A percentile compares a stretch with the other conserved stretches of the same genome.
Conservation (phyloP, 2,797 vertebrate species). For the Oreochromis grahami region DNA sequence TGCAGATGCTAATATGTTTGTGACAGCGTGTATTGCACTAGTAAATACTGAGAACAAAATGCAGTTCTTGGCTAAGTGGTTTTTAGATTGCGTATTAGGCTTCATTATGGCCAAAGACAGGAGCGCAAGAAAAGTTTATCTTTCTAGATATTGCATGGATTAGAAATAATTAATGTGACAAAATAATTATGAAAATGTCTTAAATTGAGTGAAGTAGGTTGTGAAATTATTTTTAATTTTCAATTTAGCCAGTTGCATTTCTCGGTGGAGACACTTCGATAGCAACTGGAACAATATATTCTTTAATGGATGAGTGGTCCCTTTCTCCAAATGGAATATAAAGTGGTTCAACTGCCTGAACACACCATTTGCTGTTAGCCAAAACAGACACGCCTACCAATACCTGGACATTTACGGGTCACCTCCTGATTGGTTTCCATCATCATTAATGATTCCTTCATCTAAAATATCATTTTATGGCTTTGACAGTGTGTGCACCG, state of each 20-base stretch:
- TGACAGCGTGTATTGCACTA: background rate
- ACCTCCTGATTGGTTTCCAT: conserved; percentile 58
- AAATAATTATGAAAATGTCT: conserved; percentile 42
- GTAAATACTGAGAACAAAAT: background rate
- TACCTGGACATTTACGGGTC: conserved; percentile 61
- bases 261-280: conserved; percentile 56
- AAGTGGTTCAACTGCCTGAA: conserved; percentile 62
- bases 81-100: background rate
- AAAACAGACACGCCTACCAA: conserved; percentile 49
- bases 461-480: conserved; percentile 55
- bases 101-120: background rate
- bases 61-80: background rate
- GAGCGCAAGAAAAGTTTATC: background rate
- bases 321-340: conserved; percentile 77
- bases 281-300: conserved; percentile 61
- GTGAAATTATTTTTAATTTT: conserved; percentile 70
- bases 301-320: conserved; percentile 66
- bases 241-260: conserved; percentile 52
- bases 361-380: conserved; percentile 55
- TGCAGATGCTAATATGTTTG: background rate
- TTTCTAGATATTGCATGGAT: background rate
- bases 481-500: conserved; percentile 49
- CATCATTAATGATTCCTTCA: conserved; percentile 60
- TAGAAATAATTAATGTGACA: conserved; percentile 28
- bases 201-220: conserved; percentile 67